Conservation (phyloP, 2,888 invertebrate species). For the Dione juno region DNA sequence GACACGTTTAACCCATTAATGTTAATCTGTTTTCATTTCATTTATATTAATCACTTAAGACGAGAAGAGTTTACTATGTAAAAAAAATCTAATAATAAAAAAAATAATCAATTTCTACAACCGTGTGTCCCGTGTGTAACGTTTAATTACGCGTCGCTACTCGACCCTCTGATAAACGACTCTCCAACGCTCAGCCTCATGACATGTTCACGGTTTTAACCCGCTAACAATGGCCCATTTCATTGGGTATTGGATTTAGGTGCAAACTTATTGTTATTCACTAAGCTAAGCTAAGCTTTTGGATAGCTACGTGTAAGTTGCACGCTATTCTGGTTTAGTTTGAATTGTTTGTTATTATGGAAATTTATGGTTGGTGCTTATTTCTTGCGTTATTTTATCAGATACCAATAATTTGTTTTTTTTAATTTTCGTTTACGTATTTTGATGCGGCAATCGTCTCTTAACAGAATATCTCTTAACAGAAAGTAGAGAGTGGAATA, state of each 20-base stretch:
- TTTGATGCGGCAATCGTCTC: too few species aligned
- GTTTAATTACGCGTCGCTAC: conserved; percentile 76
- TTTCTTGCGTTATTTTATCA: too few species aligned
- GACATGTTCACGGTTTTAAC: conserved; percentile 74
- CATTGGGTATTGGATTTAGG: conserved; percentile 56
- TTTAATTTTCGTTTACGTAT: too few species aligned
- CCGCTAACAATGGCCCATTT: conserved; percentile 61
- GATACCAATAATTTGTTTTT: too few species aligned
- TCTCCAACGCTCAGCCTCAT: conserved; percentile 63
- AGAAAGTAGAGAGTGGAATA: too few species aligned
- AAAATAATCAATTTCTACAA: conserved; percentile 25
- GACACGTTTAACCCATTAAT: too few species aligned
- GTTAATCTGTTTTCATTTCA: too few species aligned
- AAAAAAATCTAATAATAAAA: background rate
- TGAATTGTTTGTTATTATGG: background rate
- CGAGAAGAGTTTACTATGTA: too few species aligned
- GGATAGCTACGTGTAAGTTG: conserved; percentile 2
- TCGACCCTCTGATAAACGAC: conserved; percentile 77
- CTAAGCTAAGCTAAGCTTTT: conserved; percentile 23
- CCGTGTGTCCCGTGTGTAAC: conserved; percentile 58
- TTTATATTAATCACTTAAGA: too few species aligned
- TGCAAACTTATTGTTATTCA: conserved; percentile 34
- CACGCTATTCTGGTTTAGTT: background rate
- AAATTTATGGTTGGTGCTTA: background rate
- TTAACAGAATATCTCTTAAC: too few species aligned